Conservation (phyloP, 2,113 vertebrate species). For the Corythaixoides concolor region DNA sequence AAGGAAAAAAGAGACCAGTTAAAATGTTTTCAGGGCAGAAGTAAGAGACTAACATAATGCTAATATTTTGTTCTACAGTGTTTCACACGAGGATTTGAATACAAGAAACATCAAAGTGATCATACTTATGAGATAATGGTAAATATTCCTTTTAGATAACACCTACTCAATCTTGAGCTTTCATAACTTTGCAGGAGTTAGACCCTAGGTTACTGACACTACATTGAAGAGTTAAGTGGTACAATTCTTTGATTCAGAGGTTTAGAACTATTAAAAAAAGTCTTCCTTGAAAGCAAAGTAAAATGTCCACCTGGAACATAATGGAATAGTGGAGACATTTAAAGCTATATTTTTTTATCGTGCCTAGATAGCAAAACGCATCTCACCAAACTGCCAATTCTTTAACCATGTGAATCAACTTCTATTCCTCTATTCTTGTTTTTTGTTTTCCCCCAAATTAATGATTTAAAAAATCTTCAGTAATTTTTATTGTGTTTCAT, state of each 20-base stretch:
- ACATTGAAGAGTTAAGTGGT: background rate
- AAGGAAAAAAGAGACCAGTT: background rate
- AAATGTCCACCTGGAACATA: background rate
- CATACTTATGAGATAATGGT: constrained; percentile 99
- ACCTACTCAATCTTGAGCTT: background rate
- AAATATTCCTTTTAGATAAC: constrained; percentile 51
- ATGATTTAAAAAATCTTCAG: background rate
- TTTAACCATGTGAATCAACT: background rate
- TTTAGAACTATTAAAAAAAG: background rate
- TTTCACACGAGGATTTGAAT: constrained; percentile 95
- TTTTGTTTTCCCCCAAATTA: background rate
- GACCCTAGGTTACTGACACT: background rate
- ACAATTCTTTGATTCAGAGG: background rate
- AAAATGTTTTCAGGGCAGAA: background rate
- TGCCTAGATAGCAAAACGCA: background rate
- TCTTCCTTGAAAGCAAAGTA: background rate
- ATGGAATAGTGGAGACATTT: background rate
- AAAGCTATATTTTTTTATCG: background rate
- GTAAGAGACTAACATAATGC: background rate
- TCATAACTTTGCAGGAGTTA: background rate
- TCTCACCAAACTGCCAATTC: background rate
- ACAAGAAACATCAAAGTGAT: constrained; percentile 96
- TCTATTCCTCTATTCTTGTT: background rate
- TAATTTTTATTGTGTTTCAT: background rate
- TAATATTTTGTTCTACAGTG: constrained; percentile 81